Evolutionary conservation across 1,140 invertebrate genomes (phyloP).

Genomic region (Euura saliciscinereae): DNA sequence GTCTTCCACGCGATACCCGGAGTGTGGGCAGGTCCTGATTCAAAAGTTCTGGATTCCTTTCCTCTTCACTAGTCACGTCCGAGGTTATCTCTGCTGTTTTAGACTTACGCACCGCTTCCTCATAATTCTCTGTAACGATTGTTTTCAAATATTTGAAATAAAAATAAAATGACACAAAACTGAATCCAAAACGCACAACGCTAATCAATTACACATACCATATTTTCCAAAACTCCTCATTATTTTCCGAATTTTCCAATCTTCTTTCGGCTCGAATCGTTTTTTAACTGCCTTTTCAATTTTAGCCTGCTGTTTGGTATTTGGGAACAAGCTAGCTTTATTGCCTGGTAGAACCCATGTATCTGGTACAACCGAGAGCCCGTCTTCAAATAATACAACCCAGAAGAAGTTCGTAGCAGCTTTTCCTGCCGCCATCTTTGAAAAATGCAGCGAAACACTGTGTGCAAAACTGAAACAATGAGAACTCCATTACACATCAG

Average conservation of each 20-base stretch:
- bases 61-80: too few species aligned
- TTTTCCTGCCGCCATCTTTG: not conserved
- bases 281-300: not conserved
- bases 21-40: too few species aligned
- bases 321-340: not conserved
- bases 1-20: too few species aligned
- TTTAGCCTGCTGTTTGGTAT: not conserved
- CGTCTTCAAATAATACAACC: not conserved
- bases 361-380: not conserved
- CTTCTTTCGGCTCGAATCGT: not conserved
- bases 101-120: too few species aligned
- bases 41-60: too few species aligned
- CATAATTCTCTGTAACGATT: too few species aligned
- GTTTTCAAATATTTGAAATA: too few species aligned
- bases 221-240: not conserved
- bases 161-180: too few species aligned
- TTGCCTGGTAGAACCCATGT: not conserved
- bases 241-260: not conserved
- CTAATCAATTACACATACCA: not conserved
- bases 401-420: not conserved
- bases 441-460: not conserved
- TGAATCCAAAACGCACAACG: too few species aligned
- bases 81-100: too few species aligned
- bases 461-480: not conserved
- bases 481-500: not conserved